These are phyloP conservation scores for Garra rufa DNA, from an alignment of 2,113 vertebrate species.

Conservation along the genomic window DNA sequence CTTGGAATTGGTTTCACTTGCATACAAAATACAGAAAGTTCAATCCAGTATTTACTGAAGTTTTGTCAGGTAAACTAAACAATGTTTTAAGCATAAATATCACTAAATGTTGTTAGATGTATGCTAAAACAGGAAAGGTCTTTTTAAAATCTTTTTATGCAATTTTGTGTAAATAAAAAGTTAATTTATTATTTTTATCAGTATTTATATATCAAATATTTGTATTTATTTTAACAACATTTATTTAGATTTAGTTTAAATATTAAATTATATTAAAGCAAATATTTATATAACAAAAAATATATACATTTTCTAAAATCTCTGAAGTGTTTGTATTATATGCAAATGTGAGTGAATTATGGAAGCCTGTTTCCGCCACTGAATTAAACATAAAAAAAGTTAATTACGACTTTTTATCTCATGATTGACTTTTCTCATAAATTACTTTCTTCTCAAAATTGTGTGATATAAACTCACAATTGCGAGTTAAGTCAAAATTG, in stretches of 20 bases:
- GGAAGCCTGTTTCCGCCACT: no score
- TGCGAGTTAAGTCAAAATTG: no score
- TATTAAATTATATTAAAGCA: not conserved
- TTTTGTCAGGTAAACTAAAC: not conserved
- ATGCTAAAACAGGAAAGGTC: not conserved
- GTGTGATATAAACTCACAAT: no score
- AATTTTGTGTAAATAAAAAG: not conserved
- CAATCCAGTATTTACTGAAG: not conserved
- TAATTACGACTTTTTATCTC: no score
- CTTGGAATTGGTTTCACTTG: not conserved
- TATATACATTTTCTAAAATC: not conserved
- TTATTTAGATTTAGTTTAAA: not conserved
- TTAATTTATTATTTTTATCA: not conserved
- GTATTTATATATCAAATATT: not conserved
- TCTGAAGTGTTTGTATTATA: not conserved
- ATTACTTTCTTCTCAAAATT: no score
- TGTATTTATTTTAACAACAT: not conserved
- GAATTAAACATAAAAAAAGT: no score
- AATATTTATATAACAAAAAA: not conserved
- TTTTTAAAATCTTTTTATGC: not conserved
- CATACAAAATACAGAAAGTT: not conserved
- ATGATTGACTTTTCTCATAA: no score
- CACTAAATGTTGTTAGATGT: not conserved
- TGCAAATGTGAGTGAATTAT: no score
- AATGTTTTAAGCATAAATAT: not conserved